Percentiles rank a stretch among this genome's conserved stretches.
These are phyloP conservation scores for Tetheella fluctuosa DNA, from an alignment of 2,888 invertebrate species.

Conservation along the genomic window DNA sequence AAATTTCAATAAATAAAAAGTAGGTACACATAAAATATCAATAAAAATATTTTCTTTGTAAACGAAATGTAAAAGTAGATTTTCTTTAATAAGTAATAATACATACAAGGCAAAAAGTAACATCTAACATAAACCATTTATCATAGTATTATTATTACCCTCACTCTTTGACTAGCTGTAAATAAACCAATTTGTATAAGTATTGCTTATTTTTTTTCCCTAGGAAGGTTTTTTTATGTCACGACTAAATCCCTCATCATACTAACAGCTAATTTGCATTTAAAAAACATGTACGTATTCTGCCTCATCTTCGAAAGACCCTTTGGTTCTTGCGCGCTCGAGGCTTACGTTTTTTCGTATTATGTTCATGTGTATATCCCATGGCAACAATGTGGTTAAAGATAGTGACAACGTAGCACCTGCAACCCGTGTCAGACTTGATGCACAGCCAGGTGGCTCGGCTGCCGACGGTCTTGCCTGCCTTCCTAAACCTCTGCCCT, in stretches of 20 bases:
- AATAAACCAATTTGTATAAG: too few relatives aligned
- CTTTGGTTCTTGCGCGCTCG: slow-evolving; percentile 17
- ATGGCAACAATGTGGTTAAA: slow-evolving; percentile 50
- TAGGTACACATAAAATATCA: too few relatives aligned
- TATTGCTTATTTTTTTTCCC: neutral
- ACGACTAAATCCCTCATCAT: neutral
- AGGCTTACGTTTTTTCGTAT: slow-evolving; percentile 37
- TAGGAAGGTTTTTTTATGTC: too few relatives aligned
- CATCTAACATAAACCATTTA: too few relatives aligned
- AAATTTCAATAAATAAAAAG: too few relatives aligned
- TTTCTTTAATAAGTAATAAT: too few relatives aligned
- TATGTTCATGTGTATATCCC: slow-evolving; percentile 53
- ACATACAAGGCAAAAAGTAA: too few relatives aligned
- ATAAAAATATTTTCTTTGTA: too few relatives aligned
- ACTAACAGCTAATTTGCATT: slow-evolving; percentile 1
- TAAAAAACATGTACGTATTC: neutral
- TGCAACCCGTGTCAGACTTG: slow-evolving; percentile 71
- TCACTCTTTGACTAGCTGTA: too few relatives aligned
- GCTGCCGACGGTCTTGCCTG: slow-evolving; percentile 34
- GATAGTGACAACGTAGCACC: slow-evolving; percentile 58
- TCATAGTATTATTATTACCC: too few relatives aligned
- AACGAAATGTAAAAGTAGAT: too few relatives aligned
- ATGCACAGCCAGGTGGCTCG: slow-evolving; percentile 66
- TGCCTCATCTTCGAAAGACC: neutral
- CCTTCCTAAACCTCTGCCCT: slow-evolving; percentile 63